Percentiles rank a stretch among this genome's conserved stretches.
phyloP scores from a whole-genome alignment of 2,113 vertebrate species.

The Zingel zingel region DNA sequence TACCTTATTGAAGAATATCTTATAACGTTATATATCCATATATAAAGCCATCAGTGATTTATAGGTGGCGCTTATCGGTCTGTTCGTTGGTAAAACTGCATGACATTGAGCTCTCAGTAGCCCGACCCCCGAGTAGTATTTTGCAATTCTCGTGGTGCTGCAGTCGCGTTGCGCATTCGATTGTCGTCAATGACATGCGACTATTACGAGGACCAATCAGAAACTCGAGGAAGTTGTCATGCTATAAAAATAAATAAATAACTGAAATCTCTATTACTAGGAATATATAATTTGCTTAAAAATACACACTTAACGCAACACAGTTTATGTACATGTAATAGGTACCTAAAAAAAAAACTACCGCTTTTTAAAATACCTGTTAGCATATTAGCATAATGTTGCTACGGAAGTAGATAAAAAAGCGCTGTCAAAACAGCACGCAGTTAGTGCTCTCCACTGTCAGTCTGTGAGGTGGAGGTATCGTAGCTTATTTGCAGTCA shows the following conservation, averaged over 20 bases:
- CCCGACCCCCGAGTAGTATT: constrained; percentile 50
- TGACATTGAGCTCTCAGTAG: constrained; percentile 72
- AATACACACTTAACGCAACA: background rate
- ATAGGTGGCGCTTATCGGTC: background rate
- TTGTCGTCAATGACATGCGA: constrained; percentile 43
- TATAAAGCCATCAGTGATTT: background rate
- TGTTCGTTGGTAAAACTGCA: background rate
- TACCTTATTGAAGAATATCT: constrained; percentile 36
- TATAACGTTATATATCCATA: background rate
- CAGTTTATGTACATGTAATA: background rate
- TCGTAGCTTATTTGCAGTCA: constrained; percentile 5
- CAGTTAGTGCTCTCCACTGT: background rate
- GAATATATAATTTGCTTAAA: rapidly evolving
- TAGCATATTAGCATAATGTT: constrained; percentile 35
- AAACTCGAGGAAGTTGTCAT: background rate
- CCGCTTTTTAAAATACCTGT: background rate
- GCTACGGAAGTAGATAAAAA: constrained; percentile 67
- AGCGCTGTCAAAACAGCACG: constrained; percentile 35
- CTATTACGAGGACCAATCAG: constrained; percentile 52
- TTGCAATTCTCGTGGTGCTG: constrained; percentile 36
- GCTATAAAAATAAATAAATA: background rate
- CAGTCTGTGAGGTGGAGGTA: constrained; percentile 26
- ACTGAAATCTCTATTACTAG: background rate
- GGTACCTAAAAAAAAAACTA: background rate
- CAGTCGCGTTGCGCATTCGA: constrained; percentile 32